A percentile compares a stretch with the other conserved stretches of the same genome.
phyloP scores from a whole-genome alignment of 2,888 invertebrate species.

The Hesperia comma region DNA sequence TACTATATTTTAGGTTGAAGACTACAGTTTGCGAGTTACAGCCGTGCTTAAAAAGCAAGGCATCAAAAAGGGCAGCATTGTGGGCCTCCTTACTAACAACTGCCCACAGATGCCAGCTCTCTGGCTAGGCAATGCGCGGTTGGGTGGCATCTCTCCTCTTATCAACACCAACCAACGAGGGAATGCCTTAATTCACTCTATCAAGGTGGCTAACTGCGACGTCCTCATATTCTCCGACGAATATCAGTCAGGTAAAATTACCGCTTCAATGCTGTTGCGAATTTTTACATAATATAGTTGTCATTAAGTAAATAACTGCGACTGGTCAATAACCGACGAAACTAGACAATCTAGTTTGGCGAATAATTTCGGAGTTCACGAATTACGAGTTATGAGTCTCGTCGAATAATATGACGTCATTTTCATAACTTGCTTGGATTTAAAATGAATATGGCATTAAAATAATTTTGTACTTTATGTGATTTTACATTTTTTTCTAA shows the following conservation, averaged over 20 bases:
- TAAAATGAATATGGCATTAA: background rate
- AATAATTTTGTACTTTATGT: background rate
- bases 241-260: conserved; percentile 83
- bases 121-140: conserved; percentile 96
- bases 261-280: background rate
- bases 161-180: conserved; percentile 97
- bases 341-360: conserved; percentile 22
- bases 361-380: conserved; percentile 22
- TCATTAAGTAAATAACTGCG: conserved; percentile 13
- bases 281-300: conserved; percentile 6
- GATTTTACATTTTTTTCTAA: too few species aligned
- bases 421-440: background rate
- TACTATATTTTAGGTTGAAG: conserved; percentile 88
- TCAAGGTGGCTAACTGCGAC: conserved; percentile 93
- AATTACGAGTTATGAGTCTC: too few species aligned
- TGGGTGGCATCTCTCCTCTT: conserved; percentile 93
- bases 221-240: conserved; percentile 92
- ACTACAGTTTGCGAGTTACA: conserved; percentile 93
- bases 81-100: conserved; percentile 95
- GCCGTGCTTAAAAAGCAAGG: conserved; percentile 91
- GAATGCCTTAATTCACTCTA: conserved; percentile 93
- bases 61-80: conserved; percentile 92
- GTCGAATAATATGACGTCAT: conserved; percentile 5
- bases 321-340: background rate
- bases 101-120: conserved; percentile 94